Conservation (phyloP, 2,888 invertebrate genomes). For the Acronicta aceris region DNA sequence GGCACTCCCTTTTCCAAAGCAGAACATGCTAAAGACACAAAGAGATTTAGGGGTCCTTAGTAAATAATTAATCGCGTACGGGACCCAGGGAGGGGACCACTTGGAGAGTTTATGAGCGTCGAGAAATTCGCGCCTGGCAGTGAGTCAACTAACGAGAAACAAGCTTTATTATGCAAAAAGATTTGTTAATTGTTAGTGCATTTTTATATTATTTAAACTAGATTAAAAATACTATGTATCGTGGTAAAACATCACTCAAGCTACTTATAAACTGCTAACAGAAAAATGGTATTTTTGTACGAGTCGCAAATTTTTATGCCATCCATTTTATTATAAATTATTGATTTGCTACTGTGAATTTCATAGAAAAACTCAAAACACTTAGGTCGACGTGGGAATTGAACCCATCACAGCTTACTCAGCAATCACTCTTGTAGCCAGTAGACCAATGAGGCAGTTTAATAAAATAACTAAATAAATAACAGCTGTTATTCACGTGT, state of each 20-base stretch:
- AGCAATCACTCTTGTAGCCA: too few relatives aligned
- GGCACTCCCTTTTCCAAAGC: conserved; percentile 13
- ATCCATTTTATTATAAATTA: too few relatives aligned
- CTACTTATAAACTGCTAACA: too few relatives aligned
- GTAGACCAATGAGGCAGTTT: too few relatives aligned
- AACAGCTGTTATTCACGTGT: conserved; percentile 29
- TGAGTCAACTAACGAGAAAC: conserved; percentile 9
- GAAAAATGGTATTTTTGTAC: too few relatives aligned
- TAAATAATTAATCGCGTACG: conserved; percentile 54
- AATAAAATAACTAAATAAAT: conserved; percentile 15
- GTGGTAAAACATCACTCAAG: too few relatives aligned
- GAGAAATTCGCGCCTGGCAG: conserved; percentile 18
- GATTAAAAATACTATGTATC: too few relatives aligned
- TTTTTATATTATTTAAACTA: neutral
- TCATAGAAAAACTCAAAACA: too few relatives aligned
- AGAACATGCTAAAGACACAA: conserved; percentile 24
- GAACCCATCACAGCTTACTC: too few relatives aligned
- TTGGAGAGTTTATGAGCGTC: conserved; percentile 38
- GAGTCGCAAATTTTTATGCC: too few relatives aligned
- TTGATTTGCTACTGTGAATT: too few relatives aligned
- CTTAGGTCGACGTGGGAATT: too few relatives aligned
- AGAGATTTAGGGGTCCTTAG: conserved; percentile 44
- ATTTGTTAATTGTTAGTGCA: conserved; percentile 2
- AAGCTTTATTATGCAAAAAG: neutral
- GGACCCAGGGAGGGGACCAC: conserved; percentile 28